phyloP scores from a whole-genome alignment of 2,888 invertebrate species.

The Callimorpha dominula region DNA sequence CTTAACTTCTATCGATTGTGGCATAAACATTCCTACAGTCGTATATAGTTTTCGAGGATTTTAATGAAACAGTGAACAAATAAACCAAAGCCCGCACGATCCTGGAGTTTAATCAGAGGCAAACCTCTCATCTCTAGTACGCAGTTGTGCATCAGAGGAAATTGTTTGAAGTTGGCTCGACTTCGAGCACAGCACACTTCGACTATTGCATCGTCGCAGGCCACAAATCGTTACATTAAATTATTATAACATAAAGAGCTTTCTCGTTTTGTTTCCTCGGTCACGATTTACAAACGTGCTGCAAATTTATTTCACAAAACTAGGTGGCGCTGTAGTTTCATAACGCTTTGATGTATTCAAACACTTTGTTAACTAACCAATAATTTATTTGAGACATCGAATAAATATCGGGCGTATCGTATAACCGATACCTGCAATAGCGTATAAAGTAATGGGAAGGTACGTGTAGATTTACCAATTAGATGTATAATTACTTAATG shows the following conservation, averaged over 20 bases:
- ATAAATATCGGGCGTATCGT: not conserved
- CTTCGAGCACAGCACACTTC: constrained; percentile 57
- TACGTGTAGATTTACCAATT: constrained; percentile 33
- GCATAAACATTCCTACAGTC: constrained; percentile 33
- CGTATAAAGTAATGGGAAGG: constrained; percentile 17
- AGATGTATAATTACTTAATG: constrained; percentile 23
- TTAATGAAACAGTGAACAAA: constrained; percentile 59
- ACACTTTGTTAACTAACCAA: not conserved
- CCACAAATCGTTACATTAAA: constrained; percentile 38
- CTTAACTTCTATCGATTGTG: constrained; percentile 17
- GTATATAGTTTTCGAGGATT: constrained; percentile 43
- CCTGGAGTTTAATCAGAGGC: constrained; percentile 75
- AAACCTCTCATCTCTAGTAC: constrained; percentile 68
- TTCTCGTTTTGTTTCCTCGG: constrained; percentile 18
- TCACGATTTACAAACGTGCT: constrained; percentile 40
- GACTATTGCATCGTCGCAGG: constrained; percentile 16
- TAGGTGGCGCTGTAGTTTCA: constrained; percentile 7
- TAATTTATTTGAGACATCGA: constrained; percentile 2
- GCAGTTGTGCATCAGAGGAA: constrained; percentile 65
- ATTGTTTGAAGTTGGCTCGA: constrained; percentile 66
- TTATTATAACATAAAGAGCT: constrained; percentile 36
- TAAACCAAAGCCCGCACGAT: constrained; percentile 59
- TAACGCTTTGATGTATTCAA: constrained; percentile 3
- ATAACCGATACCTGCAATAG: constrained; percentile 3
- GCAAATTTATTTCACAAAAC: constrained; percentile 21